Base-by-base conservation (phyloP, 2,797 vertebrate species). In the Bradypodion pumilum region DNA sequence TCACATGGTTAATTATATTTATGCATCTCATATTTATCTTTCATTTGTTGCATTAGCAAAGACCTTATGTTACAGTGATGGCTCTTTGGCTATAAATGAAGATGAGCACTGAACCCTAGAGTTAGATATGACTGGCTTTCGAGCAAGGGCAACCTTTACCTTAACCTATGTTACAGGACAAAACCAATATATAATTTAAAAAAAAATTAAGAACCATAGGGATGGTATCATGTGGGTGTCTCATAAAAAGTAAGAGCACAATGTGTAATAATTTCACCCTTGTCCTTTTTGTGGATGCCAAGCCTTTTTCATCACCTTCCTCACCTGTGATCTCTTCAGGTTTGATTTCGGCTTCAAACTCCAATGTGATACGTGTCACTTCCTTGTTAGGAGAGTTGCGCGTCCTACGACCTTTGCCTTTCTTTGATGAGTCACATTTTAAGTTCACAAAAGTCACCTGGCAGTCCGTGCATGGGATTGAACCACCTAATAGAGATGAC, bases 381-480 rank as follows among this genome's bases (percentile, higher is more conserved):
- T 99, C 98, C 90, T 98, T 98, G 94, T 88, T 97, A 3, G 96
- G 92, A 15, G 98, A 96, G 95, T 98, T 99, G 52, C 98, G 98
- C 81, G 98, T 96, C 4, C 98, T 96, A 1, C 98, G 97, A 29
- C 94, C 94, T 94, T 97, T 98, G 21, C 96, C 90, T 92, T 98
- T 99, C 95, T 98, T 98, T 82, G 97, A 98, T 0, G 98, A 99
- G 94, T 99, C 98, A 1, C 98, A 99, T 92, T 98, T 99, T 84
- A 99, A 97, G 94, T 99, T 98, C 86, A 99, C 97, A 32, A 99
- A 99, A 59, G 98, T 97, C 74, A 99, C 97, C 88, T 98, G 96
- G 94, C 98, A 99, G 95, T 98, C 98, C 78, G 96, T 97, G 96
- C 98, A 99, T 35, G 97, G 96, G 69, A 96, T 95, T 10, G 95